Conservation (phyloP, 2,888 invertebrate species). For the Polydrusus cervinus region DNA sequence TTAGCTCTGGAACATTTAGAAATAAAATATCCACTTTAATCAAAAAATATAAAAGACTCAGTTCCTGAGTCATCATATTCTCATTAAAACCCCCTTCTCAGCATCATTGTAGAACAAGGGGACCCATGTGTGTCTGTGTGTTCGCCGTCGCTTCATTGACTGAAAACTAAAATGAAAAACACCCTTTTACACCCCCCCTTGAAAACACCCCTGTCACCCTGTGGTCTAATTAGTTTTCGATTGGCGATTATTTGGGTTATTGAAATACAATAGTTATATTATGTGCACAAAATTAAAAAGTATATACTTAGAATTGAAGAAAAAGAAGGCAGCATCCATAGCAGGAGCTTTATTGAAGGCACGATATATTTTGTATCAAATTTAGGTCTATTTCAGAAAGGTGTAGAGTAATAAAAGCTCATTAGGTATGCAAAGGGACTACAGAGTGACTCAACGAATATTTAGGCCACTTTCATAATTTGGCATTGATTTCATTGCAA, state of each 20-base stretch:
- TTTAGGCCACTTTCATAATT: too few relatives aligned
- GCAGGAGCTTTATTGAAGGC: too few relatives aligned
- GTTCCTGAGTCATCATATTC: slow-evolving; percentile 57
- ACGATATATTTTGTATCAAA: too few relatives aligned
- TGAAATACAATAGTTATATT: slow-evolving; percentile 48
- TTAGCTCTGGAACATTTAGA: slow-evolving; percentile 21
- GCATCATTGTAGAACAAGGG: slow-evolving; percentile 55
- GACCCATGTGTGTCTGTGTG: slow-evolving; percentile 57
- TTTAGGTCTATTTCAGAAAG: too few relatives aligned
- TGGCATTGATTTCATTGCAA: too few relatives aligned
- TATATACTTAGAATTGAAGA: neutral
- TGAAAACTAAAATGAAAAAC: slow-evolving; percentile 59
- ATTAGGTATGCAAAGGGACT: too few relatives aligned
- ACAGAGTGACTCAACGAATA: too few relatives aligned
- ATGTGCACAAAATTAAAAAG: slow-evolving; percentile 53
- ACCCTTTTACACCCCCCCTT: slow-evolving; percentile 50
- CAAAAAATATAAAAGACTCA: slow-evolving; percentile 57
- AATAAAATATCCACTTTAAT: slow-evolving; percentile 45
- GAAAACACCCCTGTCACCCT: slow-evolving; percentile 36
- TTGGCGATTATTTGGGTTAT: slow-evolving; percentile 58
- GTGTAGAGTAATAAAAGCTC: too few relatives aligned
- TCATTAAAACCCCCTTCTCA: slow-evolving; percentile 60
- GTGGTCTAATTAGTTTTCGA: slow-evolving; percentile 58
- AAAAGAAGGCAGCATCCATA: neutral
- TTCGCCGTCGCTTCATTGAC: slow-evolving; percentile 45